Conservation (phyloP, 2,797 vertebrate species). For the Acridotheres tristis region DNA sequence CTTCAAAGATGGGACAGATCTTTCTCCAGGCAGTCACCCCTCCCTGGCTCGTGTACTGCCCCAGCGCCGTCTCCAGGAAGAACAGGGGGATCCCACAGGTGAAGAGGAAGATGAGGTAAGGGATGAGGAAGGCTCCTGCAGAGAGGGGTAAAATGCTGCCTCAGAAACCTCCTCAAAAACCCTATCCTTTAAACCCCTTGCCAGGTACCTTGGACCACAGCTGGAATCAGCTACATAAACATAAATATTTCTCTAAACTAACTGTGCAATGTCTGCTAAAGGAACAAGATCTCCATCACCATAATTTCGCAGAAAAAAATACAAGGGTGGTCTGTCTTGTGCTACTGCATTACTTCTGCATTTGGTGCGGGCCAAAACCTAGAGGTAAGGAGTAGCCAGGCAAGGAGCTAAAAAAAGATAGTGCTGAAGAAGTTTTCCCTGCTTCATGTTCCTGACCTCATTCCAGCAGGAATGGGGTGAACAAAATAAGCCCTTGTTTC, state of each 20-base stretch:
- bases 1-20: constrained; percentile 93
- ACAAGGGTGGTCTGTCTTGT: not conserved
- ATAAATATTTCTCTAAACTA: not conserved
- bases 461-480: not conserved
- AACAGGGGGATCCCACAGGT: constrained; percentile 91
- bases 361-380: not conserved
- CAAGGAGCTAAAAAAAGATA: not conserved
- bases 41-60: constrained; percentile 93
- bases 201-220: not conserved
- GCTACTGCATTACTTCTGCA: not conserved
- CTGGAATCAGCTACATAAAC: not conserved
- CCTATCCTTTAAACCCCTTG: not conserved
- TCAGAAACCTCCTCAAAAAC: not conserved
- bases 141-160: not conserved
- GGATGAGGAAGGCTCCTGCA: constrained; percentile 92
- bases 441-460: not conserved
- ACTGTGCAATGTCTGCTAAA: not conserved
- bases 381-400: not conserved
- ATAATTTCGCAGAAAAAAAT: not conserved
- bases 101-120: constrained; percentile 91
- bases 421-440: not conserved
- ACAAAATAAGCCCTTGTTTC: constrained; percentile 11
- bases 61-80: constrained; percentile 91
- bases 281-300: not conserved
- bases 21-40: constrained; percentile 93